phyloP scores from a whole-genome alignment of 1,140 invertebrate species.

The Eupristina koningsbergeri region DNA sequence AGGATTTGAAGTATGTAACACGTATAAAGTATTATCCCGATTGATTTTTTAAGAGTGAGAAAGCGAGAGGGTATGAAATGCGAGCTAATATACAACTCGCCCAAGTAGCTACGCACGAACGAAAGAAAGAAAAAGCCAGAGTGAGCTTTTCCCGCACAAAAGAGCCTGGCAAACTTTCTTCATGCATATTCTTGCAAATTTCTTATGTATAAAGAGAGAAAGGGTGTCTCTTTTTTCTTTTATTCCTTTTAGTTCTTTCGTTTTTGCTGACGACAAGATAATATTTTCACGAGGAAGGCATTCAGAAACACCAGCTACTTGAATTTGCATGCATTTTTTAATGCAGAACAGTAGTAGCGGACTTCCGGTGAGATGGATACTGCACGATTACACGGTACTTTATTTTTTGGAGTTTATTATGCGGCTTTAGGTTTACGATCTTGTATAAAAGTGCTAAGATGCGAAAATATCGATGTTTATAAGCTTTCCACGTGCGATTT shows the following conservation, averaged over 20 bases:
- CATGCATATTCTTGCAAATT: conserved; percentile 41
- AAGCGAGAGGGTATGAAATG: conserved; percentile 4
- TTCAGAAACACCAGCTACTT: conserved; percentile 21
- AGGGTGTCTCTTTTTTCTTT: not conserved
- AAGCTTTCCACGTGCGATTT: not conserved
- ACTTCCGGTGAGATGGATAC: conserved; percentile 2
- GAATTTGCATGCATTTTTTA: conserved; percentile 39
- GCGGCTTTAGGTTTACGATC: not conserved
- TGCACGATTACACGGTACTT: conserved; percentile 13
- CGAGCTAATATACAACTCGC: conserved; percentile 1
- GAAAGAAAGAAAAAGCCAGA: not conserved
- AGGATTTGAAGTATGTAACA: not conserved
- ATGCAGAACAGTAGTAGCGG: not conserved
- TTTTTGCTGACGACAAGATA: conserved; percentile 14
- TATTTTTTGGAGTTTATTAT: conserved; percentile 18
- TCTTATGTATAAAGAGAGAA: conserved; percentile 4
- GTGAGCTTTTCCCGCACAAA: conserved; percentile 31
- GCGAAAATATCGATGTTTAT: not conserved
- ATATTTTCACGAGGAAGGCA: conserved; percentile 26
- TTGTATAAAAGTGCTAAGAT: not conserved
- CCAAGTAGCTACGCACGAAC: no score
- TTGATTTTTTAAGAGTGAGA: not conserved
- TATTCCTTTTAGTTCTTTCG: not conserved
- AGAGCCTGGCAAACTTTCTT: conserved; percentile 37
- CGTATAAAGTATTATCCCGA: not conserved